Conservation (phyloP, 2,113 vertebrate genomes). For the Noctilio leporinus region DNA sequence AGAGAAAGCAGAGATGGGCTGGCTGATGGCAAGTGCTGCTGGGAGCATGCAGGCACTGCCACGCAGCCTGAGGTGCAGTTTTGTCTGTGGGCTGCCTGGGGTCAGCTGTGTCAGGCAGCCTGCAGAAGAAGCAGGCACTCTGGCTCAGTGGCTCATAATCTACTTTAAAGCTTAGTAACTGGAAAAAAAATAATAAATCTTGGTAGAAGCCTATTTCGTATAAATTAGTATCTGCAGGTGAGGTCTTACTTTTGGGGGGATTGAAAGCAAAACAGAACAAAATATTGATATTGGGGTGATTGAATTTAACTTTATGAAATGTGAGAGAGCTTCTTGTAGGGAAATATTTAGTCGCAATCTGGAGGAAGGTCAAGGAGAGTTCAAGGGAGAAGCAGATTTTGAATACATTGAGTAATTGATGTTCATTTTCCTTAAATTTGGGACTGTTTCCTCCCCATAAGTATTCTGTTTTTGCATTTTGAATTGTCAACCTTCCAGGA, state of each 20-base stretch:
- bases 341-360: slow-evolving; percentile 29
- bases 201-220: neutral
- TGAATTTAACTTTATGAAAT: slow-evolving; percentile 24
- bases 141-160: neutral
- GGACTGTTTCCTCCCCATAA: neutral
- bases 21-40: neutral
- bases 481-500: neutral
- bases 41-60: neutral
- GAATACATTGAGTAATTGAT: slow-evolving; percentile 13
- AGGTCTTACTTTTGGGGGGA: neutral
- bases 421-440: slow-evolving; percentile 3
- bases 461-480: neutral
- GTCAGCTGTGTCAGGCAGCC: neutral
- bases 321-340: slow-evolving; percentile 23
- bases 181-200: neutral
- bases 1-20: neutral
- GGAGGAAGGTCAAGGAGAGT: neutral
- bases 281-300: slow-evolving; percentile 13
- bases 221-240: neutral
- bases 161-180: neutral
- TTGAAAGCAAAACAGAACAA: neutral
- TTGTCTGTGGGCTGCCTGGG: neutral
- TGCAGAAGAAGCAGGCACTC: neutral
- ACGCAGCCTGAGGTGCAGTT: neutral
- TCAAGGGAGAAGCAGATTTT: slow-evolving; percentile 36